phyloP scores from a whole-genome alignment of 2,113 vertebrate species.

The Butorides virescens region DNA sequence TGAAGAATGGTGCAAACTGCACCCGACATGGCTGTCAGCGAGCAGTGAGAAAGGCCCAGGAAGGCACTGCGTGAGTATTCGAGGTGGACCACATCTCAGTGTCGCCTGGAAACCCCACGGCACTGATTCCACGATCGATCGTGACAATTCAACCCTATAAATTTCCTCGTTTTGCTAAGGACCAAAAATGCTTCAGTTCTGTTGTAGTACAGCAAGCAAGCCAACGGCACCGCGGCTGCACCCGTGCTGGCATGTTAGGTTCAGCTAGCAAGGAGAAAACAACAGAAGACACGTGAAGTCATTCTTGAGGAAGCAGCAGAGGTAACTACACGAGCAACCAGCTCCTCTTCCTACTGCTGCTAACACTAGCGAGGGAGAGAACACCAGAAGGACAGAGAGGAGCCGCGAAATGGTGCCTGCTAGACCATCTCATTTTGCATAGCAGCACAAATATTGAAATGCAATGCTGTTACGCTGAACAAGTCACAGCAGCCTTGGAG shows the following conservation, averaged over 20 bases:
- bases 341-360: neutral
- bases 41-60: neutral
- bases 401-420: neutral
- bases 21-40: accelerated
- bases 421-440: neutral
- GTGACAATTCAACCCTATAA: neutral
- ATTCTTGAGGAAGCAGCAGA: neutral
- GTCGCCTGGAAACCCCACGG: neutral
- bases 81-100: neutral
- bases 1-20: neutral
- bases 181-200: neutral
- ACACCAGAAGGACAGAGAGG: neutral
- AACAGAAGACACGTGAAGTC: neutral
- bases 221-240: neutral
- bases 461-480: neutral
- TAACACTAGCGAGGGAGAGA: neutral
- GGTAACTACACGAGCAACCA: neutral
- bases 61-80: accelerated
- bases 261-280: neutral
- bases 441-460: neutral
- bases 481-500: slow-evolving; percentile 41
- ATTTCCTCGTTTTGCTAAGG: neutral
- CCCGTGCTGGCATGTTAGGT: neutral
- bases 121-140: neutral
- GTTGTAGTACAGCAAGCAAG: neutral